Evolutionary conservation across 1,140 invertebrate genomes (phyloP).

Genomic region (Melipona quadrifasciata): DNA sequence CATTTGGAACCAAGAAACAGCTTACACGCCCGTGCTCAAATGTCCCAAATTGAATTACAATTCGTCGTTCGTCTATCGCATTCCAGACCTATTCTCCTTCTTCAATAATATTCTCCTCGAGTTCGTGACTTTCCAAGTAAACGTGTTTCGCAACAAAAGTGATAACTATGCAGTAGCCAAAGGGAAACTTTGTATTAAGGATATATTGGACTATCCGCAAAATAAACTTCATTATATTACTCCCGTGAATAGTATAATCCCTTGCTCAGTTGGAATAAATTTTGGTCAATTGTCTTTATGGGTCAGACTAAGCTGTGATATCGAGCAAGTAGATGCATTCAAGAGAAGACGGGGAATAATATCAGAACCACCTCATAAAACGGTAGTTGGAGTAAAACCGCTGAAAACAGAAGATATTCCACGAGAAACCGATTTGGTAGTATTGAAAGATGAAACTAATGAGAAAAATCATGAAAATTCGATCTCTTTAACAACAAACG

Average conservation of each 20-base stretch:
- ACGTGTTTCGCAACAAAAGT: slow-evolving; percentile 55
- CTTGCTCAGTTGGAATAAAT: slow-evolving; percentile 50
- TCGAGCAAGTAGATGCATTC: slow-evolving; percentile 67
- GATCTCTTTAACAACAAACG: too few species aligned
- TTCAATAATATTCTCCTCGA: slow-evolving; percentile 66
- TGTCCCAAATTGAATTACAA: slow-evolving; percentile 74
- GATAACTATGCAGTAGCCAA: slow-evolving; percentile 58
- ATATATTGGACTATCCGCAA: slow-evolving; percentile 75
- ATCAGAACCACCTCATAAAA: not conserved
- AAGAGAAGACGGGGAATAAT: slow-evolving; percentile 50
- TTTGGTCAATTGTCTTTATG: slow-evolving; percentile 75
- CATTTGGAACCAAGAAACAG: slow-evolving; percentile 68
- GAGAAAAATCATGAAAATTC: too few species aligned
- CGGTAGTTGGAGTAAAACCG: not conserved
- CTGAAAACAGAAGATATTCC: too few species aligned
- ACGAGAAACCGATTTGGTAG: not conserved
- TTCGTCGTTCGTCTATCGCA: slow-evolving; percentile 70
- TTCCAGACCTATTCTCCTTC: slow-evolving; percentile 68
- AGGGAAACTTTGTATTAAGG: slow-evolving; percentile 69
- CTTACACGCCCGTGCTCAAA: slow-evolving; percentile 58
- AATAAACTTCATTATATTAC: slow-evolving; percentile 74
- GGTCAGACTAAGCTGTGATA: slow-evolving; percentile 72
- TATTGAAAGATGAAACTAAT: not conserved
- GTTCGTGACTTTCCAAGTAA: slow-evolving; percentile 67
- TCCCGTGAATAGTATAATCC: slow-evolving; percentile 60